Evolutionary conservation across 2,113 vertebrate species (phyloP), one percentile per base, ranked within the genome.

Genomic region (Urocolius indicus): DNA sequence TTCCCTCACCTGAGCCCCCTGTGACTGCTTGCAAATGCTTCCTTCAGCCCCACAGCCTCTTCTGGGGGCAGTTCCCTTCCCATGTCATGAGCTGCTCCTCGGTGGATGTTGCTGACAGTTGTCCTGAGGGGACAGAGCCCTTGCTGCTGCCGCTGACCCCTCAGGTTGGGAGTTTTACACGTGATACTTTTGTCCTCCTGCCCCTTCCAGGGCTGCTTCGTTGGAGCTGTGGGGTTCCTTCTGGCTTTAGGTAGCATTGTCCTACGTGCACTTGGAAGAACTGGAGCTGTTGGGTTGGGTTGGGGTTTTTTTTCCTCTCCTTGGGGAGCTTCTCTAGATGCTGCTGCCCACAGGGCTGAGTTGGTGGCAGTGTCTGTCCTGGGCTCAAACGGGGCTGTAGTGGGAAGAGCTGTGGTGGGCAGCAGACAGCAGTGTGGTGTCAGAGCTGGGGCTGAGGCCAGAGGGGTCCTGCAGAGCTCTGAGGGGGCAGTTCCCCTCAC

Each of bases 401-500:
- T 20, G 4, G 61, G 32, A 63, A 26, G 43, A 26, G n/a, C 36
- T 11, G 27, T 4, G 10, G 22, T 36, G 45, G 43, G 54, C 17
- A n/a, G 43, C 51, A 51, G 85, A 27, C 57, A 12, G 4, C 34
- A 0, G 20, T 12, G 89, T 43, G 22, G 19, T 52, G 30, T 41
- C 5, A 1, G 63, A 58, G n/a, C 4, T 5, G 32, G 34, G 49
- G 27, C 75, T 13, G 3, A 13, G 48, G 43, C 30, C 73, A 41
- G 38, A 41, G 9, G 38, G 38, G 38, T 41, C 38, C 38, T 34
- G 87, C 88, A 32, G 91, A 90, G 94, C 83, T 79, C 72, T 2
- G 15, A 86, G 83, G 85, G 72, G 66, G 67, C 79, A 72, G 81
- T 11, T 90, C 90, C 90, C 95, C 87, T 32, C 59, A 51, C 85